Conservation (phyloP, 2,888 invertebrate genomes). For the Entomobrya multifasciata region DNA sequence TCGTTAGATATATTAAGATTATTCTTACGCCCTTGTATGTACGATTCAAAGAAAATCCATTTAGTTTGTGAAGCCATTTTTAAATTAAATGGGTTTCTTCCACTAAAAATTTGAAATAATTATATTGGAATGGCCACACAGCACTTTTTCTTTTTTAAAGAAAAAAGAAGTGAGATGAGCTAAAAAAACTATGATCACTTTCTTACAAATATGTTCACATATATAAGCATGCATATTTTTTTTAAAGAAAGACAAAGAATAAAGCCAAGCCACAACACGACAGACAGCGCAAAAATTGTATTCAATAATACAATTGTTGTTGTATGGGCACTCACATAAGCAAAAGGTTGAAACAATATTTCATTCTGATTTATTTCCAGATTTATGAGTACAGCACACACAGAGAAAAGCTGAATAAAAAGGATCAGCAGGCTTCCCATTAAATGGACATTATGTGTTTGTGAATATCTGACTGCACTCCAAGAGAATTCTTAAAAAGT, state of each 20-base stretch:
- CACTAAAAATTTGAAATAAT: slow-evolving; percentile 63
- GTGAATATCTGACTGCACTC: slow-evolving; percentile 27
- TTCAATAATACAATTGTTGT: slow-evolving; percentile 31
- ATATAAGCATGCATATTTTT: slow-evolving; percentile 12
- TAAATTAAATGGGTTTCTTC: slow-evolving; percentile 67
- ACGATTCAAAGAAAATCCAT: slow-evolving; percentile 64
- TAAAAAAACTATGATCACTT: slow-evolving; percentile 59
- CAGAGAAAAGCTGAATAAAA: slow-evolving; percentile 65
- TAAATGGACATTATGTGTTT: slow-evolving; percentile 65
- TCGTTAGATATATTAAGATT: slow-evolving; percentile 43
- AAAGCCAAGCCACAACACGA: slow-evolving; percentile 33
- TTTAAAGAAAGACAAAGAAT: neutral
- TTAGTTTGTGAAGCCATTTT: slow-evolving; percentile 60
- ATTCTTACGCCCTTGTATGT: slow-evolving; percentile 49
- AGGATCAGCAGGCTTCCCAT: slow-evolving; percentile 67
- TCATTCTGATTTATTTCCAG: slow-evolving; percentile 78
- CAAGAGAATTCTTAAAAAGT: slow-evolving; percentile 31
- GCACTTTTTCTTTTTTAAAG: slow-evolving; percentile 46
- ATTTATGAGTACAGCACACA: slow-evolving; percentile 76
- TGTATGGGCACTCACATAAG: slow-evolving; percentile 39
- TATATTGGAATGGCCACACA: slow-evolving; percentile 65
- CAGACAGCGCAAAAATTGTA: slow-evolving; percentile 64
- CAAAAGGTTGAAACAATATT: slow-evolving; percentile 76
- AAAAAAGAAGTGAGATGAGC: slow-evolving; percentile 63
- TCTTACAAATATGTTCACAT: slow-evolving; percentile 38